phyloP scores from a whole-genome alignment of 1,140 invertebrate genomes.

The Zaprionus ghesquierei region DNA sequence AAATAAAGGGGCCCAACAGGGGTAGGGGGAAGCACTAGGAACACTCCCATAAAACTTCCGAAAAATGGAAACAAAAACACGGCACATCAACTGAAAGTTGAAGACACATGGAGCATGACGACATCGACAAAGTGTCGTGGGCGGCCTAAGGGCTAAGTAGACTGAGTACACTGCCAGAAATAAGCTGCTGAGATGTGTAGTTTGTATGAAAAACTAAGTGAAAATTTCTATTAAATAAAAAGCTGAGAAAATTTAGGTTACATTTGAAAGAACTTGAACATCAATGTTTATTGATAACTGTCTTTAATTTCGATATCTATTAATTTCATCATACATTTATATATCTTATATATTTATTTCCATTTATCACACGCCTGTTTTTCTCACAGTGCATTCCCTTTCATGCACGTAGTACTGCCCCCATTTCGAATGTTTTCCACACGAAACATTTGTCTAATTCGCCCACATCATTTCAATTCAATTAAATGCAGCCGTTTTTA shows the following conservation, averaged over 20 bases:
- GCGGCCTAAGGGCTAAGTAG: not conserved
- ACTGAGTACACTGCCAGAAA: not conserved
- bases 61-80: slow-evolving; percentile 13
- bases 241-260: not conserved
- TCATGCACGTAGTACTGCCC: not conserved
- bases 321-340: not conserved
- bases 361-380: not conserved
- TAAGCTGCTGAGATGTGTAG: not conserved
- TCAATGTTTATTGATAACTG: too few species aligned
- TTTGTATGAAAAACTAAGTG: not conserved
- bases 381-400: not conserved
- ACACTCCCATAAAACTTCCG: slow-evolving; percentile 38
- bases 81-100: slow-evolving; percentile 44
- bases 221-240: not conserved
- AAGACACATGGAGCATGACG: slow-evolving; percentile 40
- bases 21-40: not conserved
- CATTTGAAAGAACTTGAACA: too few species aligned
- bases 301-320: too few species aligned
- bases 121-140: slow-evolving; percentile 20
- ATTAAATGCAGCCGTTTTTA: slow-evolving; percentile 25
- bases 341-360: not conserved
- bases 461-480: slow-evolving; percentile 36
- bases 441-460: slow-evolving; percentile 3
- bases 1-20: slow-evolving; percentile 11
- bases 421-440: not conserved